phyloP scores from a whole-genome alignment of 2,888 invertebrate genomes.

The Drosophila gaucha region DNA sequence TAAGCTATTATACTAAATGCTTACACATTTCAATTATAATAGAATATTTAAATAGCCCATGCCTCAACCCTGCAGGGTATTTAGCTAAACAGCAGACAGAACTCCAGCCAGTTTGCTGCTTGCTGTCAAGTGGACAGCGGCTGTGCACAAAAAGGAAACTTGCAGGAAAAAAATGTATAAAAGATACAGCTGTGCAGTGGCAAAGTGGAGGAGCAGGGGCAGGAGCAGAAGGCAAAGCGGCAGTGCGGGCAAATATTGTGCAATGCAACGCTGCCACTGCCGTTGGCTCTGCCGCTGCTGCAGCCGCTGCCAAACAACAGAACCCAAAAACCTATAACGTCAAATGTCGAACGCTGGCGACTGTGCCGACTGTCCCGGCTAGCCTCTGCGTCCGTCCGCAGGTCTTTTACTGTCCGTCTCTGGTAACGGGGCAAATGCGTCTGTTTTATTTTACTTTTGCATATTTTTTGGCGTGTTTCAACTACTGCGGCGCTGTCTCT shows the following conservation, averaged over 20 bases:
- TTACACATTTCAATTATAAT: neutral
- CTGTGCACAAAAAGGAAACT: conserved; percentile 35
- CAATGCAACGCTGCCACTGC: conserved; percentile 44
- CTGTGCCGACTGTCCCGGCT: conserved; percentile 16
- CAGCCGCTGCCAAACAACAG: conserved; percentile 77
- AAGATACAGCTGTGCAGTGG: conserved; percentile 16
- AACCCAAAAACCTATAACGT: conserved; percentile 67
- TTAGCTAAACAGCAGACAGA: neutral
- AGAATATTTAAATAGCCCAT: neutral
- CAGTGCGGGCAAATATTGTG: conserved; percentile 67
- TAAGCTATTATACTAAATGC: neutral
- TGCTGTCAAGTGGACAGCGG: conserved; percentile 72
- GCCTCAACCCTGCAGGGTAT: conserved; percentile 23
- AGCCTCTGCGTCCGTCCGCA: conserved; percentile 3
- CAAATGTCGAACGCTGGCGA: conserved; percentile 74
- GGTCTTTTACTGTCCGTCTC: neutral
- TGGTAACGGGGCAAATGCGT: conserved; percentile 57
- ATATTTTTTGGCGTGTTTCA: conserved; percentile 81
- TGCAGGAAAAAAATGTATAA: conserved; percentile 28
- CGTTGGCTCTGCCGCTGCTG: conserved; percentile 22
- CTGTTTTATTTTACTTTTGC: conserved; percentile 81
- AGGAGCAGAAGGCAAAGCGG: neutral
- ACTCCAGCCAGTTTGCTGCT: neutral
- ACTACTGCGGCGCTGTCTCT: conserved; percentile 79
- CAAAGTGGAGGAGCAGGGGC: conserved; percentile 10